phyloP scores from a whole-genome alignment of 2,113 vertebrate species.

The Cheilinus undulatus region DNA sequence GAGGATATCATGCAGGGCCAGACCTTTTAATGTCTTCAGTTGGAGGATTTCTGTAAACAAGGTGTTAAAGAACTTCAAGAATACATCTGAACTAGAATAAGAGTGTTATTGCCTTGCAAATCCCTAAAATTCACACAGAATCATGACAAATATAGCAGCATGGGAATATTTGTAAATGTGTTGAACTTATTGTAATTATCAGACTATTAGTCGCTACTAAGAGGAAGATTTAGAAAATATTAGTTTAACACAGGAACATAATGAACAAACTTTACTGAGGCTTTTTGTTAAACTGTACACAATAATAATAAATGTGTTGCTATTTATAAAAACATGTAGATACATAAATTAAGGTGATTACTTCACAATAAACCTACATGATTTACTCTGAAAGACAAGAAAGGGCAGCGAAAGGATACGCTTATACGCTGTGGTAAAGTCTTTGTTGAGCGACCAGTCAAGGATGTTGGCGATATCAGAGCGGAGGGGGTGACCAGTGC shows the following conservation, averaged over 20 bases:
- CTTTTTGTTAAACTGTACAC: background rate
- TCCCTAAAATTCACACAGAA: background rate
- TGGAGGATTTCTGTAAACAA: conserved; percentile 87
- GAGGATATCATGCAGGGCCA: conserved; percentile 96
- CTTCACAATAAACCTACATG: background rate
- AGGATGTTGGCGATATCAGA: conserved; percentile 96
- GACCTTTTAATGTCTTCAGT: conserved; percentile 94
- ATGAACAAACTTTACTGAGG: too few species aligned
- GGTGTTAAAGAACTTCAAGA: conserved; percentile 33
- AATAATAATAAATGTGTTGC: background rate
- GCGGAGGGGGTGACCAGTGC: conserved; percentile 95
- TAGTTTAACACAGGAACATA: too few species aligned
- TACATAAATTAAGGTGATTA: background rate
- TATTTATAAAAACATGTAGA: background rate
- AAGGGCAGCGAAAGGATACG: conserved; percentile 87
- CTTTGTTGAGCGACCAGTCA: conserved; percentile 97
- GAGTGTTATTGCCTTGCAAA: background rate
- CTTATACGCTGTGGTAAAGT: conserved; percentile 92
- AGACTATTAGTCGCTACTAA: too few species aligned
- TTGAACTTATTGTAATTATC: too few species aligned
- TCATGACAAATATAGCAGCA: background rate
- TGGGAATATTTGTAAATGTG: too few species aligned
- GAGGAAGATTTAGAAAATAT: too few species aligned
- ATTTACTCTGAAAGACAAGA: background rate
- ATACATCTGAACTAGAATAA: background rate